Percentiles rank a stretch among this genome's conserved stretches.
These are phyloP conservation scores for Myotis vivesi DNA, from an alignment of 2,797 vertebrate species.

Conservation along the genomic window DNA sequence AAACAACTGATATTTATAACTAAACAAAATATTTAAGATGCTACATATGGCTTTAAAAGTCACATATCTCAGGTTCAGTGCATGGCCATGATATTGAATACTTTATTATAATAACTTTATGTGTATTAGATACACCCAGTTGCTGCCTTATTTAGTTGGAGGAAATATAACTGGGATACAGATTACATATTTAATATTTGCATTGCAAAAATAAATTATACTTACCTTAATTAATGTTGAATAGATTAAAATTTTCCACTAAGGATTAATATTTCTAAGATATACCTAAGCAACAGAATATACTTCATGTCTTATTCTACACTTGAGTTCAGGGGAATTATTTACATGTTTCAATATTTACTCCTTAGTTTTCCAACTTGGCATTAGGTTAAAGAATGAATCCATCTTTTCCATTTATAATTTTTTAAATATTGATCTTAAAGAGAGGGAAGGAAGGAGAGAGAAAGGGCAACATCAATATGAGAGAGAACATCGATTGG, in stretches of 20 bases:
- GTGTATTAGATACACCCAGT: background rate
- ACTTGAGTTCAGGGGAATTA: background rate
- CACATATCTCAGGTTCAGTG: background rate
- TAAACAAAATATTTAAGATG: conserved; percentile 43
- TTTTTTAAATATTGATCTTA: background rate
- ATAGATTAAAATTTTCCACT: conserved; percentile 2
- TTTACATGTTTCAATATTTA: background rate
- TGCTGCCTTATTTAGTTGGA: conserved; percentile 25
- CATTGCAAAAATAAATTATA: conserved; percentile 35
- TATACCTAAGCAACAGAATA: background rate
- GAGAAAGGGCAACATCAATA: background rate
- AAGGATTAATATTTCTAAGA: conserved; percentile 38
- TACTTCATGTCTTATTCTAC: background rate
- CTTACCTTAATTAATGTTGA: conserved; percentile 45
- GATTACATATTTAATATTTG: background rate
- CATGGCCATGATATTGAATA: background rate
- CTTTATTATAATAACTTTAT: background rate
- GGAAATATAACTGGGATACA: background rate
- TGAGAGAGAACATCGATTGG: background rate
- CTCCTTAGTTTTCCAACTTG: background rate
- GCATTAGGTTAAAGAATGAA: background rate
- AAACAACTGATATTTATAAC: background rate
- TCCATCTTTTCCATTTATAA: conserved; percentile 40
- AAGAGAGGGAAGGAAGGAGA: background rate
- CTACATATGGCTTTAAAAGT: conserved; percentile 19